phyloP scores from a whole-genome alignment of 2,888 invertebrate genomes.

The Zhuqinia jingwanae region DNA sequence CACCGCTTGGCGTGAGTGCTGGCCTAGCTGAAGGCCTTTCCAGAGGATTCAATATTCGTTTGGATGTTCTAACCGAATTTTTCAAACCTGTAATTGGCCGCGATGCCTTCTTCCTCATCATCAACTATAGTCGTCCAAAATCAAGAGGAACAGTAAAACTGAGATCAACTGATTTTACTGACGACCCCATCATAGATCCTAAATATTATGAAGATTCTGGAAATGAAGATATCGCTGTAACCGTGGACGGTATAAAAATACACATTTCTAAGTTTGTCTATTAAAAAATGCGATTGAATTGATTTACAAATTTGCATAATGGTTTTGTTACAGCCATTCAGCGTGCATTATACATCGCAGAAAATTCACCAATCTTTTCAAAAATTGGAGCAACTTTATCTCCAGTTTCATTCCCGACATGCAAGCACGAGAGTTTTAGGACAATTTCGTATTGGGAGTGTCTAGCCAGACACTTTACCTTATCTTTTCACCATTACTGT shows the following conservation, averaged over 20 bases:
- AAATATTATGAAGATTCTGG: slow-evolving; percentile 68
- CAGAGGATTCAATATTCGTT: slow-evolving; percentile 55
- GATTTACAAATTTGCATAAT: neutral
- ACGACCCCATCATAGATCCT: slow-evolving; percentile 71
- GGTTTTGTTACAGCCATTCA: slow-evolving; percentile 38
- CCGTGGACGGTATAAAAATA: slow-evolving; percentile 63
- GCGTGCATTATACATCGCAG: slow-evolving; percentile 59
- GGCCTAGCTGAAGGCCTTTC: slow-evolving; percentile 58
- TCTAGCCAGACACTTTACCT: slow-evolving; percentile 52
- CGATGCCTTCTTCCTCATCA: slow-evolving; percentile 69
- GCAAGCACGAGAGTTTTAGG: slow-evolving; percentile 38
- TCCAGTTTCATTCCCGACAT: slow-evolving; percentile 68
- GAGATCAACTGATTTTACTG: slow-evolving; percentile 25
- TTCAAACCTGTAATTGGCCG: slow-evolving; percentile 63
- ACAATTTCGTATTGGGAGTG: slow-evolving; percentile 68
- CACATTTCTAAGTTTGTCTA: neutral
- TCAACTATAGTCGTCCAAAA: slow-evolving; percentile 68
- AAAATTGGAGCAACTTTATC: slow-evolving; percentile 54
- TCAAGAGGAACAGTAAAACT: slow-evolving; percentile 69
- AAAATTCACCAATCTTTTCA: slow-evolving; percentile 69
- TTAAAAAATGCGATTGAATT: neutral
- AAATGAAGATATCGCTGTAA: slow-evolving; percentile 63
- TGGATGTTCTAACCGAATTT: slow-evolving; percentile 65
- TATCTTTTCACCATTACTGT: slow-evolving; percentile 53
- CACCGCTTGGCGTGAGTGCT: slow-evolving; percentile 55